Percentiles rank a stretch among this genome's conserved stretches.
Conservation (phyloP, 2,797 vertebrate species). For the Danio aesculapii region DNA sequence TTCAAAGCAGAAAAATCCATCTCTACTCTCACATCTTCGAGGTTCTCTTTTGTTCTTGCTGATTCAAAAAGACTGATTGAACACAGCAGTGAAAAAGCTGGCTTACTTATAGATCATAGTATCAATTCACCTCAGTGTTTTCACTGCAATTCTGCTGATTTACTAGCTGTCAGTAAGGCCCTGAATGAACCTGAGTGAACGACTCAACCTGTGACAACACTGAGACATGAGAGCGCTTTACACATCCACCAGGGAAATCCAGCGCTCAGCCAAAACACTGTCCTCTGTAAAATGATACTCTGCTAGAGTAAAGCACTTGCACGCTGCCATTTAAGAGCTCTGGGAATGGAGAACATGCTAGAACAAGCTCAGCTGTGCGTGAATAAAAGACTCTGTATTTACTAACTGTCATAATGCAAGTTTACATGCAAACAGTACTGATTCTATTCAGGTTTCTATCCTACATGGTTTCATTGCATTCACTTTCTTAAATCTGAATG, state of each 20-base stretch:
- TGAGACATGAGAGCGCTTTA: conserved; percentile 21
- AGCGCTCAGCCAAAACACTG: conserved; percentile 23
- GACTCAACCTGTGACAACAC: conserved; percentile 24
- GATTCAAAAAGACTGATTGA: not conserved
- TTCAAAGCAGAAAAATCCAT: conserved; percentile 2
- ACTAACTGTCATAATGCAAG: not conserved
- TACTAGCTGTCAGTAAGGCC: conserved; percentile 9
- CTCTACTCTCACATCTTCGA: conserved; percentile 1
- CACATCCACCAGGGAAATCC: conserved; percentile 32
- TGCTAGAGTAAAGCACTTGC: not conserved
- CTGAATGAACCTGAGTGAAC: not conserved
- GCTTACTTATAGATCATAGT: not conserved
- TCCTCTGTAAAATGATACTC: conserved; percentile 16
- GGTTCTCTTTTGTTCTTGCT: not conserved
- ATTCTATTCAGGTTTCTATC: too few species aligned
- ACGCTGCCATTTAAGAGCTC: not conserved
- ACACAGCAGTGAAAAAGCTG: not conserved
- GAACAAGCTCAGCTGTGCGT: not conserved
- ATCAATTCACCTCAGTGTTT: conserved; percentile 11
- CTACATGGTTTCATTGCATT: too few species aligned
- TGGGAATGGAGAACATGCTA: conserved; percentile 8
- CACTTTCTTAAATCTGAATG: not conserved
- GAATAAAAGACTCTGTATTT: conserved; percentile 7
- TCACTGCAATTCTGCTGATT: conserved; percentile 19
- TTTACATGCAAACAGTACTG: too few species aligned